Conservation (phyloP, 2,888 invertebrate species). For the Nezara viridula region DNA sequence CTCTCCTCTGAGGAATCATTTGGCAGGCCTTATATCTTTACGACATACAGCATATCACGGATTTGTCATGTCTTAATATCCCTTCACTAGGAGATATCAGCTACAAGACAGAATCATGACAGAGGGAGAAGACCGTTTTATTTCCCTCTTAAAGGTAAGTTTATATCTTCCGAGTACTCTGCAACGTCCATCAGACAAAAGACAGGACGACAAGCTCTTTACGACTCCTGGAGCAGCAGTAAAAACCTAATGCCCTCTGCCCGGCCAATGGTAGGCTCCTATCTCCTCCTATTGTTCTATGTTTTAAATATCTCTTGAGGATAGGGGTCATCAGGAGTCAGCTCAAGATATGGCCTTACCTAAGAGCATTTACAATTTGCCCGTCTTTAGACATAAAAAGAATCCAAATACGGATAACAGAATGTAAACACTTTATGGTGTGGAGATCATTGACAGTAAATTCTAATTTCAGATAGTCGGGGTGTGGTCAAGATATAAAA, state of each 20-base stretch:
- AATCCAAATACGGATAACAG: too few relatives aligned
- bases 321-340: neutral
- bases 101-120: neutral
- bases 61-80: neutral
- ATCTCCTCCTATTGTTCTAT: slow-evolving; percentile 25
- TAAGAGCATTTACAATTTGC: neutral
- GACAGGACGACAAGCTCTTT: slow-evolving; percentile 31
- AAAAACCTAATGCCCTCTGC: slow-evolving; percentile 7
- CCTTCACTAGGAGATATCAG: neutral
- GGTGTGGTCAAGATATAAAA: too few relatives aligned
- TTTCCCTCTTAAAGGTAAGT: slow-evolving; percentile 42
- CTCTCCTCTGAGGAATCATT: neutral
- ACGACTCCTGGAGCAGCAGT: neutral
- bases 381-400: neutral
- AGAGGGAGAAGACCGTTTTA: slow-evolving; percentile 8
- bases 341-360: neutral
- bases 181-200: slow-evolving; percentile 39
- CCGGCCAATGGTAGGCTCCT: neutral
- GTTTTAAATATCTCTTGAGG: slow-evolving; percentile 26
- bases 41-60: too few relatives aligned
- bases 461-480: too few relatives aligned
- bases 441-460: too few relatives aligned
- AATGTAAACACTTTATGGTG: neutral
- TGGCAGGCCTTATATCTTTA: neutral
- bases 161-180: slow-evolving; percentile 15